Evolutionary conservation across 2,888 invertebrate species (phyloP).

Genomic region (Tillus elongatus): DNA sequence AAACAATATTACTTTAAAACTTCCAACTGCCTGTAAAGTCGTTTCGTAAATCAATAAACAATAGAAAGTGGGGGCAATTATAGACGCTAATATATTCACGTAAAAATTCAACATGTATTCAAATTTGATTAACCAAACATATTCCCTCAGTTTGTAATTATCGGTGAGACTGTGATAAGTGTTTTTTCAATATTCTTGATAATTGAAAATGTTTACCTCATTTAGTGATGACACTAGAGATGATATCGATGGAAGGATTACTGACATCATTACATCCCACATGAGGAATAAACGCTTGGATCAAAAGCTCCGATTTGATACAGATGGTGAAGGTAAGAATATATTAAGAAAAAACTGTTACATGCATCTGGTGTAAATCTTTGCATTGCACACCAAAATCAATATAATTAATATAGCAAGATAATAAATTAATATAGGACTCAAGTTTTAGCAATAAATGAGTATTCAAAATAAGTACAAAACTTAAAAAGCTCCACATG

Average conservation of each 20-base stretch:
- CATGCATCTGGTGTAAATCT: slow-evolving; percentile 11
- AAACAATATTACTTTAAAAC: too few relatives aligned
- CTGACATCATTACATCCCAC: slow-evolving; percentile 13
- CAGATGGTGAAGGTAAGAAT: slow-evolving; percentile 12
- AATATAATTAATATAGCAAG: slow-evolving; percentile 1
- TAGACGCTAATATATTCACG: neutral
- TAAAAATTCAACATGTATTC: too few relatives aligned
- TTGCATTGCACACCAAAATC: slow-evolving; percentile 12
- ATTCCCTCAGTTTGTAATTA: neutral
- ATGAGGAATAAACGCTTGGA: slow-evolving; percentile 13
- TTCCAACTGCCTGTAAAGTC: too few relatives aligned
- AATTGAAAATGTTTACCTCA: slow-evolving; percentile 15
- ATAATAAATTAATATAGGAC: too few relatives aligned
- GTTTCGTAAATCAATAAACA: slow-evolving; percentile 1
- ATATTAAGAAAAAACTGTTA: neutral
- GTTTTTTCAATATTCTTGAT: too few relatives aligned
- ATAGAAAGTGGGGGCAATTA: slow-evolving; percentile 2
- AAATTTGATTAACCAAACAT: too few relatives aligned
- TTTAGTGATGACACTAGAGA: slow-evolving; percentile 12
- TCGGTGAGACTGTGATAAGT: neutral
- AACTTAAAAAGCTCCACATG: too few relatives aligned
- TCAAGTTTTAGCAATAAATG: too few relatives aligned
- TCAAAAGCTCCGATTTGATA: slow-evolving; percentile 13
- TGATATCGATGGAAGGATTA: slow-evolving; percentile 13
- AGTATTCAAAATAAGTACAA: too few relatives aligned